Evolutionary conservation across 2,113 vertebrate genomes (phyloP).

Genomic region (Elaphurus davidianus): DNA sequence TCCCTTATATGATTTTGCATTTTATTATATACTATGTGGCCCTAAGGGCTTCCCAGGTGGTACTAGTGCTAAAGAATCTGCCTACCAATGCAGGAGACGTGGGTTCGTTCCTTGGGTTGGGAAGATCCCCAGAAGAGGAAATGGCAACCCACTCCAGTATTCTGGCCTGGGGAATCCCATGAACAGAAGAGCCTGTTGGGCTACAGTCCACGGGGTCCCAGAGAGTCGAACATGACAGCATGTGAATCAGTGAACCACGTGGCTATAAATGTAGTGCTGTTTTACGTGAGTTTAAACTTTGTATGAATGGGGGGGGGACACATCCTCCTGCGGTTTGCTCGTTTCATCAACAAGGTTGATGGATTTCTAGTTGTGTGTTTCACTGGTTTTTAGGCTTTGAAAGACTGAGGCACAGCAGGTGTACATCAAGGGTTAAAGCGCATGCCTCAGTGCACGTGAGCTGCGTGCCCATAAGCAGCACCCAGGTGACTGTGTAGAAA

Average conservation of each 20-base stretch:
- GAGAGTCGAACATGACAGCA: neutral
- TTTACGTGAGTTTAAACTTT: neutral
- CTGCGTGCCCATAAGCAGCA: fast-evolving
- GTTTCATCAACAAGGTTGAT: neutral
- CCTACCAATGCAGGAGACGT: neutral
- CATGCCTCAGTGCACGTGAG: neutral
- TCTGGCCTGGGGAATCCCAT: neutral
- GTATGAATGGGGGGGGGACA: neutral
- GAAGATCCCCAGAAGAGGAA: neutral
- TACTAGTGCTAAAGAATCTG: neutral
- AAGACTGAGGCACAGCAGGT: neutral
- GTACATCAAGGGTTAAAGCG: fast-evolving
- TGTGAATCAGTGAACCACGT: neutral
- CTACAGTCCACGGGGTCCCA: neutral
- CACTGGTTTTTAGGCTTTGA: neutral
- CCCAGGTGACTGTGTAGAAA: no score
- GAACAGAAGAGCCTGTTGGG: neutral
- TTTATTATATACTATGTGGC: neutral
- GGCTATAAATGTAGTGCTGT: neutral
- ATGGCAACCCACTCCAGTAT: neutral
- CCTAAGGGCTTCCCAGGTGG: neutral
- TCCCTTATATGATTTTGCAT: neutral
- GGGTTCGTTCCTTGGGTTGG: fast-evolving
- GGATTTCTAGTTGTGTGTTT: neutral
- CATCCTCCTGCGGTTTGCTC: neutral